These are phyloP conservation scores for Dynastes hyllus DNA, from an alignment of 2,888 invertebrate species.

Conservation along the genomic window DNA sequence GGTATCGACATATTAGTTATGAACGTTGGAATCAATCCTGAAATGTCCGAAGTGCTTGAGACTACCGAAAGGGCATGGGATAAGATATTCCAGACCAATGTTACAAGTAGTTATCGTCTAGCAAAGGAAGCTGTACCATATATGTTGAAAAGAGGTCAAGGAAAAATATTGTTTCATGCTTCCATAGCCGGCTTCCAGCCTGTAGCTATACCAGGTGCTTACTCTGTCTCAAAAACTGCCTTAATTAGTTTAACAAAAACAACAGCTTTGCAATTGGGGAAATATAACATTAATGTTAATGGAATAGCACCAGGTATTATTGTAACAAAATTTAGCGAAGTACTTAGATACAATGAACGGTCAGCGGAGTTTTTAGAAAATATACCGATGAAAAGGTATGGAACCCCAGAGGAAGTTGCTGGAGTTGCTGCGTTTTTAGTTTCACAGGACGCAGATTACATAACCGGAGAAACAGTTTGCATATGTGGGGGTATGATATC, in stretches of 20 bases:
- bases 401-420: constrained; percentile 76
- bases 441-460: constrained; percentile 81
- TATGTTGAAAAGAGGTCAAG: constrained; percentile 84
- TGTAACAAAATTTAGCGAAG: constrained; percentile 89
- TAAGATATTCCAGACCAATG: constrained; percentile 96
- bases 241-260: constrained; percentile 91
- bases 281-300: constrained; percentile 93
- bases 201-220: constrained; percentile 86
- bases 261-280: constrained; percentile 83
- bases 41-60: constrained; percentile 85
- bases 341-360: constrained; percentile 73
- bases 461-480: constrained; percentile 83
- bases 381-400: constrained; percentile 71
- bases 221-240: constrained; percentile 95
- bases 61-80: constrained; percentile 92
- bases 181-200: constrained; percentile 91
- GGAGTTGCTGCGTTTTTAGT: constrained; percentile 80
- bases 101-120: constrained; percentile 90
- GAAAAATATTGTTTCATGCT: constrained; percentile 91
- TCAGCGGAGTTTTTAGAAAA: neutral
- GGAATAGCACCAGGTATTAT: constrained; percentile 95
- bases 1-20: constrained; percentile 96
- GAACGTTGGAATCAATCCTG: constrained; percentile 95
- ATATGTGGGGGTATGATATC: constrained; percentile 76
- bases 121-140: constrained; percentile 91